Conservation (phyloP, 37 sponge, comb jelly and placozoan genomes). For the Mnemiopsis leidyi region DNA sequence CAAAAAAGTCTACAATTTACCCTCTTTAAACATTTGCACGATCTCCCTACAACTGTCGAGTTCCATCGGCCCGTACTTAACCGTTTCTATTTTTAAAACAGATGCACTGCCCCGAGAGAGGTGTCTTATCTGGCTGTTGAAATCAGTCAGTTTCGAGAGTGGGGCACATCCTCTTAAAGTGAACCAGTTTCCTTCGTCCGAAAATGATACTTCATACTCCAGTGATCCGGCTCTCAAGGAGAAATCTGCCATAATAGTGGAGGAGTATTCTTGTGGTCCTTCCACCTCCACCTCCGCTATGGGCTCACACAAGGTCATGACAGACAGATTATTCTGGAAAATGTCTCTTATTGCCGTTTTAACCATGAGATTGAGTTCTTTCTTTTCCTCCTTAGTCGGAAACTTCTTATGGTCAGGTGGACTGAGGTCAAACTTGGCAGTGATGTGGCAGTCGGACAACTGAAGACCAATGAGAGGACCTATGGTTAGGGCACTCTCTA, state of each 20-base stretch:
- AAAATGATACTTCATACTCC: neutral
- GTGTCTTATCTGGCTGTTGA: neutral
- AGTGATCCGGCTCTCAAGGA: neutral
- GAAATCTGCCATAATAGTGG: neutral
- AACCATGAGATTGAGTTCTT: neutral
- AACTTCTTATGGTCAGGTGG: neutral
- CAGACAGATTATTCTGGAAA: neutral
- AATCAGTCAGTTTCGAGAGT: conserved; percentile 10
- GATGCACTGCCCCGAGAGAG: neutral
- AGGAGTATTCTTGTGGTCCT: conserved; percentile 8
- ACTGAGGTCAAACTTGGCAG: neutral
- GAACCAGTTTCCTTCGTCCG: neutral
- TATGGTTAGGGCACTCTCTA: neutral
- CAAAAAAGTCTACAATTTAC: neutral
- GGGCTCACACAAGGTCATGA: neutral
- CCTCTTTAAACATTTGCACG: neutral
- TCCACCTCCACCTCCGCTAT: conserved; percentile 12
- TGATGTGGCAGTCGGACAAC: conserved; percentile 2
- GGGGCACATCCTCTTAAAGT: neutral
- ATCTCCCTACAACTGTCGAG: neutral
- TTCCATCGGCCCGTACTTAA: neutral
- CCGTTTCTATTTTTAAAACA: neutral
- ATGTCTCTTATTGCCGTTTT: neutral
- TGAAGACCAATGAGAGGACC: conserved; percentile 21
- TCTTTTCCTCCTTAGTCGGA: neutral